phyloP scores from a whole-genome alignment of 2,888 invertebrate genomes.

The Oxycera nigricornis region DNA sequence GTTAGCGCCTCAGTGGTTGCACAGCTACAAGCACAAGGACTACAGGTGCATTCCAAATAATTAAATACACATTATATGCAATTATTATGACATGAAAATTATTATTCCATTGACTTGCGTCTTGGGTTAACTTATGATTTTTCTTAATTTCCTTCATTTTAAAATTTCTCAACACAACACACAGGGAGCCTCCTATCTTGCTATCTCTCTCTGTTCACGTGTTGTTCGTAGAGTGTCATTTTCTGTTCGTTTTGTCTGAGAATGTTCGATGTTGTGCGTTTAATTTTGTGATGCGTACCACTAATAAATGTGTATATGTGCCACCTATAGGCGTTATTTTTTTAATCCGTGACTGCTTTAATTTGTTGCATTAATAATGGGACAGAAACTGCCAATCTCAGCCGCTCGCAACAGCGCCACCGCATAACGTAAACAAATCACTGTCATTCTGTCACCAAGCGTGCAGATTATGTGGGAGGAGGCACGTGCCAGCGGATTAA shows the following conservation, averaged over 20 bases:
- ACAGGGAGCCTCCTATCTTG: background rate
- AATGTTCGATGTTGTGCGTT: background rate
- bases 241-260: background rate
- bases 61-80: background rate
- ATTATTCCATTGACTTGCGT: background rate
- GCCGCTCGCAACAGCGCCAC: too few species aligned
- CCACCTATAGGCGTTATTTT: too few species aligned
- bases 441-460: too few species aligned
- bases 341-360: too few species aligned
- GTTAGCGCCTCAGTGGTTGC: conserved; percentile 68
- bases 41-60: conserved; percentile 50
- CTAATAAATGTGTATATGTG: too few species aligned
- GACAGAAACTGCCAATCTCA: too few species aligned
- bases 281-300: too few species aligned
- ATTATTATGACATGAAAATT: too few species aligned
- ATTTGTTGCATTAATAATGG: too few species aligned
- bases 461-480: too few species aligned
- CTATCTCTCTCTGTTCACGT: background rate
- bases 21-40: conserved; percentile 66
- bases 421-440: too few species aligned
- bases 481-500: too few species aligned
- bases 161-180: background rate
- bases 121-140: background rate
- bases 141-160: background rate
- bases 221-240: background rate